These are phyloP conservation scores for Pterostichus niger DNA, from an alignment of 2,888 invertebrate genomes.

Conservation along the genomic window DNA sequence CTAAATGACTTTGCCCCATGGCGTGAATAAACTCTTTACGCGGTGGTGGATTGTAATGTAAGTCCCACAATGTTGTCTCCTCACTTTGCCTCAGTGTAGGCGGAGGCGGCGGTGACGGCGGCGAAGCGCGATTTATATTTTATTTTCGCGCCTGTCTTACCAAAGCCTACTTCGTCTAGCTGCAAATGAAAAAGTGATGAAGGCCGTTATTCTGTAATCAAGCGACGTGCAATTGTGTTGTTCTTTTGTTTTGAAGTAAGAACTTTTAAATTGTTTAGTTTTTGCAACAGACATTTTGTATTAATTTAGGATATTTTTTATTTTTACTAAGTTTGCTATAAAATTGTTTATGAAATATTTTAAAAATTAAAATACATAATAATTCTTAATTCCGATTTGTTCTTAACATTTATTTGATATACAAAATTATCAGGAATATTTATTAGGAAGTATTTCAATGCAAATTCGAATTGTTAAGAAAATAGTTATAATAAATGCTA, in stretches of 20 bases:
- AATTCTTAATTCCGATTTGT: too few relatives aligned
- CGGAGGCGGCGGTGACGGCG: background rate
- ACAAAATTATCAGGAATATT: too few relatives aligned
- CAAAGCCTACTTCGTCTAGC: constrained; percentile 10
- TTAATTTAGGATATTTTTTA: background rate
- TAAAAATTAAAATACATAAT: too few relatives aligned
- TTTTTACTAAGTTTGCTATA: too few relatives aligned
- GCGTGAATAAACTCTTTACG: background rate
- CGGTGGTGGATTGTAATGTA: background rate
- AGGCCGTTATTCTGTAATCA: constrained; percentile 10
- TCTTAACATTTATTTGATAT: too few relatives aligned
- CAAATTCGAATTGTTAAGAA: too few relatives aligned
- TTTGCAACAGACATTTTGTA: background rate
- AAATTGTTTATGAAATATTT: too few relatives aligned
- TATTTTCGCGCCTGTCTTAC: background rate
- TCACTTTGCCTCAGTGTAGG: background rate
- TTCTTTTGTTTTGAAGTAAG: background rate
- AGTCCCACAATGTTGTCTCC: background rate
- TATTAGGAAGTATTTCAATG: too few relatives aligned
- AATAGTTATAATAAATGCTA: too few relatives aligned
- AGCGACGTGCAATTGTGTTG: background rate
- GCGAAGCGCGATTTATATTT: background rate
- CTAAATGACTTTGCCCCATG: too few relatives aligned
- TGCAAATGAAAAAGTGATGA: constrained; percentile 13
- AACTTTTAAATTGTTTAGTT: background rate